Percentiles rank a stretch among this genome's conserved stretches.
Conservation (phyloP, 2,888 invertebrate genomes). For the Aphodius sticticus region DNA sequence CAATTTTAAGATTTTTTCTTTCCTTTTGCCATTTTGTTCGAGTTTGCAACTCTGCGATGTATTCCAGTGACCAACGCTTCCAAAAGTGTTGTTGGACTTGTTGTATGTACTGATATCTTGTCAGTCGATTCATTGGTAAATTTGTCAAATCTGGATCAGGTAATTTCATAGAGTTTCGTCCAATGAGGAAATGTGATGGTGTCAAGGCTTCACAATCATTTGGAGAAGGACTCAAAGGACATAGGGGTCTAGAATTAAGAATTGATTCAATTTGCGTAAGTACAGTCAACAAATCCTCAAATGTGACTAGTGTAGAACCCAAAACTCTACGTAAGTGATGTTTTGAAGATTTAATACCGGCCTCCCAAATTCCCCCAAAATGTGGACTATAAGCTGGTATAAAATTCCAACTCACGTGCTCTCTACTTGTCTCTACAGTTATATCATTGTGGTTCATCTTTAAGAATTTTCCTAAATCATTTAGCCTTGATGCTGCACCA, state of each 20-base stretch:
- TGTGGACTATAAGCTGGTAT: conserved; percentile 13
- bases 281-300: conserved; percentile 13
- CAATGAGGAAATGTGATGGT: neutral
- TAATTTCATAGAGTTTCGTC: neutral
- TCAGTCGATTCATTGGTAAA: neutral
- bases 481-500: neutral
- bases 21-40: too few species aligned
- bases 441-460: conserved; percentile 4
- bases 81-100: neutral
- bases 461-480: neutral
- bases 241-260: conserved; percentile 6
- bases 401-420: conserved; percentile 9
- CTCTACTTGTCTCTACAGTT: neutral
- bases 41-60: too few species aligned
- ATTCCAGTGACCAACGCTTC: too few species aligned
- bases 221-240: conserved; percentile 5
- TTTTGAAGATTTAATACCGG: conserved; percentile 25
- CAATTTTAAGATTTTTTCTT: too few species aligned
- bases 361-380: conserved; percentile 28
- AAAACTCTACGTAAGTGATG: conserved; percentile 21
- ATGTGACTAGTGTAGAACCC: neutral
- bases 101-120: neutral
- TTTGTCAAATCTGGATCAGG: conserved; percentile 10
- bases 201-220: neutral
- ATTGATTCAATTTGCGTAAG: conserved; percentile 21